Base-by-base conservation (phyloP, 2,888 invertebrate species). In the Lycophotia porphyrea region DNA sequence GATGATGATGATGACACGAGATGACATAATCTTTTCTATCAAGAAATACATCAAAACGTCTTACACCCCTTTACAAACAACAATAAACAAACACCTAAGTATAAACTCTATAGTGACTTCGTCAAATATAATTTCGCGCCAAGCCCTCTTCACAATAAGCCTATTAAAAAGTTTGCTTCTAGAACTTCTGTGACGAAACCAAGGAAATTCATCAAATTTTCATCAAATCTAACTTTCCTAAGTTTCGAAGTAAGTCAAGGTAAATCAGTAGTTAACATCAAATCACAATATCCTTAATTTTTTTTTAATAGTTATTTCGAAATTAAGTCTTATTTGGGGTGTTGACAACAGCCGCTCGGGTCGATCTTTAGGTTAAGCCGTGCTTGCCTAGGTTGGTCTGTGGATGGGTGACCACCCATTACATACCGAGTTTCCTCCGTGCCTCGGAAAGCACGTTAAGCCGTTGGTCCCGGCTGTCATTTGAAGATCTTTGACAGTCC, bases 91-190 rank as follows among this genome's bases (percentile, higher is more conserved):
- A 61, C 27, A 74, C 52, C 63, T 71, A 78, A 83, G 70, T 74
- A 67, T 68, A 64, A 67, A 64, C 52, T 61, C 67, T n/a, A 47
- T n/a, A 61, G 49, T 74, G 71, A 75, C 67, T 78, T 74, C 31
- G 68, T 49, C 58, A 74, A 78, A 72, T 67, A 83, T 74, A 70
- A 81, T 66, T 39, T 58, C 42, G n/a, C 65, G 42, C 44, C 24
- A 36, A 76, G 67, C 64, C 15, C 58, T 79, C 69, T 74, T 74
- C 39, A 49, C 66, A 77, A 81, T 79, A 86, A 75, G 66, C 75
- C 67, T 84, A 86, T 84, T 81, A 77, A 70, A 84, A 85, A 79
- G 70, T 71, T 86, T 72, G 36, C 55, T 70, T 68, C 64, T 78
- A 80, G 60, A 73, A 77, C 64, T 67, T 70, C 67, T 73, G 36